These are phyloP conservation scores for Odocoileus hemionus DNA, from an alignment of 2,113 vertebrate species.

Conservation along the genomic window DNA sequence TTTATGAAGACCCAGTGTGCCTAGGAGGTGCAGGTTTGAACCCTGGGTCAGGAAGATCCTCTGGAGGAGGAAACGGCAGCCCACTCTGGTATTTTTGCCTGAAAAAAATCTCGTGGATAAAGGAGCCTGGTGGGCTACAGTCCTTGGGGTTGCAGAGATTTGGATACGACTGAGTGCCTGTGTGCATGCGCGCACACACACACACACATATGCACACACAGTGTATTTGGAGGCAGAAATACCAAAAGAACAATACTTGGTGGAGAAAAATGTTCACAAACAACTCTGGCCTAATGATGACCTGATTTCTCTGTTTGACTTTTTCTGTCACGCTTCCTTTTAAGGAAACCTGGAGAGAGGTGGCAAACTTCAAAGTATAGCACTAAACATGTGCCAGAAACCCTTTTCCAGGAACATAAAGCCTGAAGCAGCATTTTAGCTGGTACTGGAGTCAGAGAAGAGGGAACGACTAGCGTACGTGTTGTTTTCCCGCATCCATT, in stretches of 20 bases:
- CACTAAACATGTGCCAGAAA: fast-evolving
- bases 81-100: neutral
- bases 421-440: fast-evolving
- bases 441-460: neutral
- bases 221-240: neutral
- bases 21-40: neutral
- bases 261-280: fast-evolving
- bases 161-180: fast-evolving
- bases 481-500: fast-evolving
- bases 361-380: neutral
- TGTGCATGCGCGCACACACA: too few species aligned
- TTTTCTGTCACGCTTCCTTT: neutral
- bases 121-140: neutral
- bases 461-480: fast-evolving
- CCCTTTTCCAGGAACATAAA: fast-evolving
- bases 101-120: neutral
- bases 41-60: neutral
- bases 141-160: neutral
- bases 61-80: neutral
- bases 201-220: neutral
- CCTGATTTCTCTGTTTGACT: fast-evolving
- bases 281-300: fast-evolving
- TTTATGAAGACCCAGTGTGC: fast-evolving
- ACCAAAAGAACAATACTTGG: neutral
- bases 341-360: neutral